phyloP scores from a whole-genome alignment of 2,113 vertebrate species.

The cattle (Bos taurus) region DNA sequence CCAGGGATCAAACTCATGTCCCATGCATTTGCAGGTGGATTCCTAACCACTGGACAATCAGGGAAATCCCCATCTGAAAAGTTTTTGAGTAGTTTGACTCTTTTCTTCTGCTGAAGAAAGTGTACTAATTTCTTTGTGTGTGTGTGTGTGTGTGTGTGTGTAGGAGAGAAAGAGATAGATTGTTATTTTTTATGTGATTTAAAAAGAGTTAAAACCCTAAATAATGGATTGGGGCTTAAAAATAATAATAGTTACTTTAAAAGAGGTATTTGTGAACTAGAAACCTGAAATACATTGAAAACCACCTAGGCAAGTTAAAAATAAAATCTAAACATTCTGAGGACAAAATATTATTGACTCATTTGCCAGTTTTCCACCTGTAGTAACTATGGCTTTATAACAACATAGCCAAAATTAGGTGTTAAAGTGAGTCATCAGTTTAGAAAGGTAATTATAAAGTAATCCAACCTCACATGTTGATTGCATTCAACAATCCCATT shows the following conservation, averaged over 20 bases:
- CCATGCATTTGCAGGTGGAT: neutral
- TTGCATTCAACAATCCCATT: neutral
- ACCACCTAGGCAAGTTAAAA: neutral
- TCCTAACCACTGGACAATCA: neutral
- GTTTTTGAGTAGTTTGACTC: neutral
- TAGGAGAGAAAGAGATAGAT: neutral
- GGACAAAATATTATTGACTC: neutral
- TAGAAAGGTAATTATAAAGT: slow-evolving; percentile 1
- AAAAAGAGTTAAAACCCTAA: neutral
- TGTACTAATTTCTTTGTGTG: neutral
- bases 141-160: neutral
- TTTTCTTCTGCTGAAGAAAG: neutral
- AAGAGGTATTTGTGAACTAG: neutral
- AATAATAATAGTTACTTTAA: neutral
- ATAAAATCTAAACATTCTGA: neutral
- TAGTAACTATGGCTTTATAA: neutral
- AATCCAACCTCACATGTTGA: neutral
- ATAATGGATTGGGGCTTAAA: neutral
- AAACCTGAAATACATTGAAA: neutral
- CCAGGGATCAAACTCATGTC: neutral
- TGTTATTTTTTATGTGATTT: neutral
- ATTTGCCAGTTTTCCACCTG: neutral
- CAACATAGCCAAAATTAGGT: neutral
- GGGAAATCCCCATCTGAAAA: neutral
- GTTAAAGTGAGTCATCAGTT: slow-evolving; percentile 8